These are phyloP conservation scores for Heptascelio sp. DNA, from an alignment of 2,888 invertebrate species.

Conservation along the genomic window DNA sequence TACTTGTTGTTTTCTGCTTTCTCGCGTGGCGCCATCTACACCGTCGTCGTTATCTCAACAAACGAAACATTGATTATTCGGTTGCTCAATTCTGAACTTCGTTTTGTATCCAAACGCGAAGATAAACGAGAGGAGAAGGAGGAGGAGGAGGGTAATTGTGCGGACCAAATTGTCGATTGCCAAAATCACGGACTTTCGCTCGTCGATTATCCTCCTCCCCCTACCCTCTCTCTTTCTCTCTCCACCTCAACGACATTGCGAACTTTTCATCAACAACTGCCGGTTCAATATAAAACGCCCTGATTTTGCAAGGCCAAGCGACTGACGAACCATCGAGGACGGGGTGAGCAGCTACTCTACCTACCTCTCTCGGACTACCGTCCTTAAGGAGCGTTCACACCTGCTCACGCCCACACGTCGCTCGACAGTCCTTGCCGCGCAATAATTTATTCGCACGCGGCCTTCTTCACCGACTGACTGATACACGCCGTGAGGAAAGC, in stretches of 20 bases:
- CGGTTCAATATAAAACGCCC: constrained; percentile 71
- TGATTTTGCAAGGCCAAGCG: constrained; percentile 78
- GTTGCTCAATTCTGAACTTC: too few relatives aligned
- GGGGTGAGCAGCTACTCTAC: constrained; percentile 79
- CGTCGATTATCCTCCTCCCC: neutral
- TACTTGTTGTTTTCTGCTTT: neutral
- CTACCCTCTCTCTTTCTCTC: too few relatives aligned
- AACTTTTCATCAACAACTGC: constrained; percentile 55
- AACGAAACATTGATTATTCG: too few relatives aligned
- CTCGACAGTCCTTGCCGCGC: constrained; percentile 66
- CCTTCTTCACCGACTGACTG: constrained; percentile 74
- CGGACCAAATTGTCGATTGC: too few relatives aligned
- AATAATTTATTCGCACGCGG: constrained; percentile 77
- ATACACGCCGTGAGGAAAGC: constrained; percentile 55
- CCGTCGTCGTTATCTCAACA: too few relatives aligned
- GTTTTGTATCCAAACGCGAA: too few relatives aligned
- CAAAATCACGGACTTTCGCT: too few relatives aligned
- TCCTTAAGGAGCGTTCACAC: constrained; percentile 78
- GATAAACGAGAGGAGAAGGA: too few relatives aligned
- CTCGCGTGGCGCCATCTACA: neutral
- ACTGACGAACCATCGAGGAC: constrained; percentile 81
- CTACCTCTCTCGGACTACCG: constrained; percentile 67
- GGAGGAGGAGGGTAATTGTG: too few relatives aligned
- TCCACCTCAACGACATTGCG: constrained; percentile 27
- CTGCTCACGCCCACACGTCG: constrained; percentile 69